phyloP scores from a whole-genome alignment of 2,797 vertebrate genomes.

The Masticophis lateralis region DNA sequence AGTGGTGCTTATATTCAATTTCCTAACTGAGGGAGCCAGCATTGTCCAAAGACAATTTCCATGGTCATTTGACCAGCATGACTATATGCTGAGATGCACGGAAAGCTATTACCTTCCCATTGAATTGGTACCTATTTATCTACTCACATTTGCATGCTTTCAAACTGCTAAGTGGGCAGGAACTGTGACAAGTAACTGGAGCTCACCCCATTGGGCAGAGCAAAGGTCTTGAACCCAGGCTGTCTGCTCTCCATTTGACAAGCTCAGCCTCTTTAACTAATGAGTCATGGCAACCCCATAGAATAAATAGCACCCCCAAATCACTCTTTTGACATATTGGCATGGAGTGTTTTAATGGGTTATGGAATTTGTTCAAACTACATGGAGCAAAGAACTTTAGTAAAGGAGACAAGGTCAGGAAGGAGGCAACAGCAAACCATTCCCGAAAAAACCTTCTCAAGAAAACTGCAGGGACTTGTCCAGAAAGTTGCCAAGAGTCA shows the following conservation, averaged over 20 bases:
- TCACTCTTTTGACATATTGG: neutral
- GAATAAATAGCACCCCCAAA: neutral
- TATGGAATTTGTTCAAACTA: neutral
- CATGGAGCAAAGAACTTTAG: neutral
- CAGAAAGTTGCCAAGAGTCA: neutral
- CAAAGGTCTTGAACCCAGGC: neutral
- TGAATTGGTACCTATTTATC: neutral
- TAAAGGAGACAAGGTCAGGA: neutral
- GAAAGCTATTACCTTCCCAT: neutral
- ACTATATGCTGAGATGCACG: neutral
- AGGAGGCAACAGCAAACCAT: neutral
- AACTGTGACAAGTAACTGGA: neutral
- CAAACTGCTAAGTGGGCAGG: neutral
- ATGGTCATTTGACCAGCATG: neutral
- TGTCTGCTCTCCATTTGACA: neutral
- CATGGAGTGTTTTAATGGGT: neutral
- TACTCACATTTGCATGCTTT: neutral
- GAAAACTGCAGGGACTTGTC: neutral
- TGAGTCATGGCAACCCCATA: neutral
- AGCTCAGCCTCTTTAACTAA: neutral
- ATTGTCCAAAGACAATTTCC: neutral
- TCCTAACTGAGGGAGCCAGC: neutral
- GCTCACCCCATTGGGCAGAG: neutral
- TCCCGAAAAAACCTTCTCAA: neutral
- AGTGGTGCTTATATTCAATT: neutral